These are phyloP conservation scores for Drosophila pandora DNA, from an alignment of 1,140 invertebrate genomes.

Conservation along the genomic window DNA sequence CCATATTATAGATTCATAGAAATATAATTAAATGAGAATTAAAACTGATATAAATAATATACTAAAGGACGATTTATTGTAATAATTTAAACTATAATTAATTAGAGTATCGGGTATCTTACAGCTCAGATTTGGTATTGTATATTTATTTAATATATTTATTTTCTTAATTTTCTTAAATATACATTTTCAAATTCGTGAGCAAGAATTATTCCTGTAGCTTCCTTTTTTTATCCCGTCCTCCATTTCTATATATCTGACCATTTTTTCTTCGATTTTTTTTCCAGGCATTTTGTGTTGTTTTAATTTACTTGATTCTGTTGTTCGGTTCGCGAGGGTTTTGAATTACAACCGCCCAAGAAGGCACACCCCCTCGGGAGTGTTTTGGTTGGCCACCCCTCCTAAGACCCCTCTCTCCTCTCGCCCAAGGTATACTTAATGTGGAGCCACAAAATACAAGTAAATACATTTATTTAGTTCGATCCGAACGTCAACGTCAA, in stretches of 20 bases:
- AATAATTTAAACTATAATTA: no score
- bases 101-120: no score
- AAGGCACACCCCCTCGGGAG: constrained; percentile 39
- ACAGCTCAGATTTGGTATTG: no score
- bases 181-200: no score
- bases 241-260: constrained; percentile 3
- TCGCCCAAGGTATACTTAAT: neutral
- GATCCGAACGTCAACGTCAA: constrained; percentile 68
- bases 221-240: constrained; percentile 9
- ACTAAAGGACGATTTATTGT: no score
- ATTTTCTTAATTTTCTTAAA: no score
- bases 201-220: constrained; percentile 4
- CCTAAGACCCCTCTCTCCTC: neutral
- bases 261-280: constrained; percentile 8
- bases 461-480: constrained; percentile 81
- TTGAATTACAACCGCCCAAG: constrained; percentile 63
- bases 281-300: constrained; percentile 41
- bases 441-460: constrained; percentile 52
- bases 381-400: neutral
- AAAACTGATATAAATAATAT: no score
- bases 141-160: no score
- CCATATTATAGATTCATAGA: no score
- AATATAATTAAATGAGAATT: no score
- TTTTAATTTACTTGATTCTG: constrained; percentile 67
- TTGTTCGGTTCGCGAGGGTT: constrained; percentile 48